Evolutionary conservation across 1,140 invertebrate species (phyloP).

Genomic region (Panagrolaimus sp.): DNA sequence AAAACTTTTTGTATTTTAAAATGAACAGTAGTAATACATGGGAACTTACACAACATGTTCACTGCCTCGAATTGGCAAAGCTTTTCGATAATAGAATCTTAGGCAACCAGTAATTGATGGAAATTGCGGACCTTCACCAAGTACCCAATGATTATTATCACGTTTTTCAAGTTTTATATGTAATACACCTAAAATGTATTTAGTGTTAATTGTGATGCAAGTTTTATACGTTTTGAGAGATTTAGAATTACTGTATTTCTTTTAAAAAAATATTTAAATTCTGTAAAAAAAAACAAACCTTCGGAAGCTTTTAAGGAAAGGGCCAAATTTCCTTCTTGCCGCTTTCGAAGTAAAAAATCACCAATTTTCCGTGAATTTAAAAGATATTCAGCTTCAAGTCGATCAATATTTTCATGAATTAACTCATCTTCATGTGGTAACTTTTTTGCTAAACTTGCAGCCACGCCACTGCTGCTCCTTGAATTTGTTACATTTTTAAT

Average conservation of each 20-base stretch:
- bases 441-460: not conserved
- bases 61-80: slow-evolving; percentile 2
- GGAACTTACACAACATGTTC: not conserved
- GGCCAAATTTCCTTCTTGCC: slow-evolving; percentile 5
- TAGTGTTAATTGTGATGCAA: no score
- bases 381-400: not conserved
- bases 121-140: slow-evolving; percentile 7
- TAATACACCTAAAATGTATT: not conserved
- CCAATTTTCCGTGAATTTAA: not conserved
- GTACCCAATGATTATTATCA: not conserved
- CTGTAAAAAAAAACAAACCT: not conserved
- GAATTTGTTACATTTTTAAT: not conserved
- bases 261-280: not conserved
- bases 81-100: not conserved
- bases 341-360: slow-evolving; percentile 1
- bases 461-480: not conserved
- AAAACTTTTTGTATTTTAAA: no score
- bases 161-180: slow-evolving; percentile 11
- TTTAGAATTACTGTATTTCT: no score
- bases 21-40: no score
- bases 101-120: slow-evolving; percentile 3
- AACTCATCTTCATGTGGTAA: not conserved
- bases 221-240: no score
- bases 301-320: slow-evolving; percentile 4
- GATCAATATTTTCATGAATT: slow-evolving; percentile 6